A percentile compares a stretch with the other conserved stretches of the same genome.
Conservation (phyloP, 2,113 vertebrate genomes). For the Zapus hudsonius region DNA sequence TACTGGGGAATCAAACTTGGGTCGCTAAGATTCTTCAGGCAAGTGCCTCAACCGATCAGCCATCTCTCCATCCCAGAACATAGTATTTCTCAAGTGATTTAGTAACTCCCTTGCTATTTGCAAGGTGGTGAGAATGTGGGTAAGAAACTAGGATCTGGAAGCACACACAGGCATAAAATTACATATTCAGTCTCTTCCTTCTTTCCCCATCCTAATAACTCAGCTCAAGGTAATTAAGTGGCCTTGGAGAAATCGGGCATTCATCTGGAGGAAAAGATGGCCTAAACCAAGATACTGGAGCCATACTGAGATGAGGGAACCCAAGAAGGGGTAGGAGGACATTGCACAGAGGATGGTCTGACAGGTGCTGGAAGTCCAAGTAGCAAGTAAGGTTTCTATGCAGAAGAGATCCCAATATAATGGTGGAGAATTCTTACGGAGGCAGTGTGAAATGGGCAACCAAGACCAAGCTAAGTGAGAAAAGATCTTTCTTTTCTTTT, state of each 20-base stretch:
- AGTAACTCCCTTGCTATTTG: background rate
- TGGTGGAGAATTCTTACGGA: background rate
- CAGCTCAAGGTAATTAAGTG: background rate
- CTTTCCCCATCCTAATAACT: background rate
- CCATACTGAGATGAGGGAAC: background rate
- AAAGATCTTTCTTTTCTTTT: too few species aligned
- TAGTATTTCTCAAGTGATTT: background rate
- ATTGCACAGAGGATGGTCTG: background rate
- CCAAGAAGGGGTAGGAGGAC: background rate
- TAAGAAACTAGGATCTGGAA: slow-evolving; percentile 4
- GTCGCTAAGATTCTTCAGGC: too few species aligned
- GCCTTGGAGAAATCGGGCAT: background rate
- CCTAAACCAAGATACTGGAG: background rate
- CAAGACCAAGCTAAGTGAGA: too few species aligned
- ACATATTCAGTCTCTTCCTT: background rate
- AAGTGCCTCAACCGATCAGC: too few species aligned
- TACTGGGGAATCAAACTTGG: too few species aligned
- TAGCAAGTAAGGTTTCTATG: background rate
- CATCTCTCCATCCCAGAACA: background rate
- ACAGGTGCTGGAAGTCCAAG: background rate
- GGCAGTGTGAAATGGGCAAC: background rate
- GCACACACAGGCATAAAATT: background rate
- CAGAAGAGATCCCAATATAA: background rate
- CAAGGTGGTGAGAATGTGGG: background rate
- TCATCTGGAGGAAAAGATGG: background rate